A percentile compares a stretch with the other conserved stretches of the same genome.
Conservation (phyloP, 2,888 invertebrate genomes). For the Tryphoninae sp. region DNA sequence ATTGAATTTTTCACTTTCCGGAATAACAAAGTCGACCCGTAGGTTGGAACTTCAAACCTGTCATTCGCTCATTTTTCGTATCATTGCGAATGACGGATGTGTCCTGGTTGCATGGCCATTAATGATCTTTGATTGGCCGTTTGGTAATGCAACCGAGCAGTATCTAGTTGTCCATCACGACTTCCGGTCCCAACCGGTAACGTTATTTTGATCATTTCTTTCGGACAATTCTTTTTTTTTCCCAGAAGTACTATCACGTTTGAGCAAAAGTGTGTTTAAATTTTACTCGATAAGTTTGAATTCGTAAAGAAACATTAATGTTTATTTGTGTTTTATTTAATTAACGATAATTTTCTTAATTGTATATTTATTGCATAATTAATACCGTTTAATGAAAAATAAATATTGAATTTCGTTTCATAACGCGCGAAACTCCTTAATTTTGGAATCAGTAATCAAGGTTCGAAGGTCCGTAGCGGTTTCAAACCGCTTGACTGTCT, state of each 20-base stretch:
- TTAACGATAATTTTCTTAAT: neutral
- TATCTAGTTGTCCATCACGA: conserved; percentile 24
- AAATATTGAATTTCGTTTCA: neutral
- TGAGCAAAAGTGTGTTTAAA: neutral
- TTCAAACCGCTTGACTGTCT: conserved; percentile 41
- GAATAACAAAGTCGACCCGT: neutral
- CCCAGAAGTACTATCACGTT: neutral
- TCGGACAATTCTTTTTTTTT: neutral
- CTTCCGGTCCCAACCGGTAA: conserved; percentile 26
- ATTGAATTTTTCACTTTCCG: neutral
- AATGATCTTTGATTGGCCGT: conserved; percentile 42
- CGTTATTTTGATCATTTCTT: neutral
- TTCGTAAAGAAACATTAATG: neutral
- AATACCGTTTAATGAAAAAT: too few species aligned
- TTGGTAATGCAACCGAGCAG: neutral
- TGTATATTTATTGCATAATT: too few species aligned
- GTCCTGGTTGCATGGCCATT: conserved; percentile 18
- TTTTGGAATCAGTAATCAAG: conserved; percentile 42
- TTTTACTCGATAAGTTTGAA: neutral
- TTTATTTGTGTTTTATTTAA: neutral
- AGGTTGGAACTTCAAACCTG: conserved; percentile 19
- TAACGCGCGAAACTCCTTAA: conserved; percentile 13
- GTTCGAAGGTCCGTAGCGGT: conserved; percentile 49
- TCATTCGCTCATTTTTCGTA: conserved; percentile 43
- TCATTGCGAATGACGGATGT: conserved; percentile 40